Base-by-base conservation (phyloP, 1,140 invertebrate species). In the Oreohelix idahoensis region DNA sequence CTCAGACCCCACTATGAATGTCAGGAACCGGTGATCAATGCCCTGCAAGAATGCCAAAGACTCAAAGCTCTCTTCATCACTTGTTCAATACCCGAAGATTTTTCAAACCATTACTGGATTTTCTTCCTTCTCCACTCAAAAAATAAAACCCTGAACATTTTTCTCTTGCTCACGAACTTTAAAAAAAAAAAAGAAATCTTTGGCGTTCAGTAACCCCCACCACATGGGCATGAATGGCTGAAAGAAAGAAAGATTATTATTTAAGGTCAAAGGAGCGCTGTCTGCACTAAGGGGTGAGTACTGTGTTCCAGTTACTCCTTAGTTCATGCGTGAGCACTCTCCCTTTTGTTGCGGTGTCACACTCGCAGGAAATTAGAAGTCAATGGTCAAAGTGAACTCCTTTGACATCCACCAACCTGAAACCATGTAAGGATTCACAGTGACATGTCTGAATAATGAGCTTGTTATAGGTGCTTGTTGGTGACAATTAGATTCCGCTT, bases 11-110 rank as follows among this genome's bases (percentile, higher is more conserved):
- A 8, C 71, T 42, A 29, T 15, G 71, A 42, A 42, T 66, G 1
- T 32, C 1, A 73, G 38, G n/a, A 73, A 10, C 36, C 39, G 71
- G 36, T 73, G 71, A 73, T 73, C 71, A 73, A 73, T 73, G 39
- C 69, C 69, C 20, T 17, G 38, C 15, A 23, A 58, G 71, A 73
- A 73, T 42, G 36, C 42, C 69, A 45, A 11, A 39, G 13, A 1
- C 32, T 45, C 71, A 39, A 73, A 35, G 17, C n/a, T 66, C 63
- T 66, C 63, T 66, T 35, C 63, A 32, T 66, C 63, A 66, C 63
- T 66, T 32, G n/a, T 35, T 66, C 63, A 29, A 66, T n/a, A 35
- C 4, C 63, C n/a, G 29, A 66, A 29, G 20, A 15, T 23, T 35
- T 66, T 32, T n/a, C 15, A 58, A 8, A 23, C n/a, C 63, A 23